Evolutionary conservation across 2,113 vertebrate species (phyloP).

Genomic region (Asarcornis scutulata): DNA sequence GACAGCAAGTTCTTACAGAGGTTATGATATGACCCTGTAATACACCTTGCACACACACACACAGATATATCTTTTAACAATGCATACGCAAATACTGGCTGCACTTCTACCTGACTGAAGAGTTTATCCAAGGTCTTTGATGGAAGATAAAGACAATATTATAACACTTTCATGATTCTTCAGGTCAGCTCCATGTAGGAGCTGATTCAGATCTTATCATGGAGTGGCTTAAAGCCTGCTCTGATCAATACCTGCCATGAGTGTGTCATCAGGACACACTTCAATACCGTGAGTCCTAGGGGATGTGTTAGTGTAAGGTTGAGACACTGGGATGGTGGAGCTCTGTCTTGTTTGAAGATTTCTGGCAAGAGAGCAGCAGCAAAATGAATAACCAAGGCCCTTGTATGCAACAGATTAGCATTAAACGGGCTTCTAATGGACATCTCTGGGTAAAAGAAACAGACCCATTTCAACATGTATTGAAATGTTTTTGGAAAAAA

Average conservation of each 20-base stretch:
- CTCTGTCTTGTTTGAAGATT: neutral
- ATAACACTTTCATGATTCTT: neutral
- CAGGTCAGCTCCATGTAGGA: neutral
- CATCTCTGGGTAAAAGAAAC: neutral
- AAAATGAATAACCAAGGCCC: neutral
- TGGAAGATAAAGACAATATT: neutral
- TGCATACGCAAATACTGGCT: neutral
- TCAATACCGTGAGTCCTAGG: neutral
- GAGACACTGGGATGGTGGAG: neutral
- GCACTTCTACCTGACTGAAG: neutral
- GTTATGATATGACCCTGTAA: neutral
- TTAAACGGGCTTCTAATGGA: neutral
- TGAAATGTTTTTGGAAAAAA: neutral
- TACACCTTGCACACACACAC: accelerated
- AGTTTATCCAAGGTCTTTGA: neutral
- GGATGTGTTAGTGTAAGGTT: neutral
- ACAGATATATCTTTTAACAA: neutral
- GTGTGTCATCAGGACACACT: neutral
- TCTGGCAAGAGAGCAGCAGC: neutral
- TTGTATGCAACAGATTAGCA: neutral
- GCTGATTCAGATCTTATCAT: neutral
- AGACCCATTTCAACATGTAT: neutral
- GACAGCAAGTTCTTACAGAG: neutral
- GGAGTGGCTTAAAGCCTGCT: neutral
- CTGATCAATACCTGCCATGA: neutral